Conservation (phyloP, 1,140 invertebrate genomes). For the Eufriesea mexicana region DNA sequence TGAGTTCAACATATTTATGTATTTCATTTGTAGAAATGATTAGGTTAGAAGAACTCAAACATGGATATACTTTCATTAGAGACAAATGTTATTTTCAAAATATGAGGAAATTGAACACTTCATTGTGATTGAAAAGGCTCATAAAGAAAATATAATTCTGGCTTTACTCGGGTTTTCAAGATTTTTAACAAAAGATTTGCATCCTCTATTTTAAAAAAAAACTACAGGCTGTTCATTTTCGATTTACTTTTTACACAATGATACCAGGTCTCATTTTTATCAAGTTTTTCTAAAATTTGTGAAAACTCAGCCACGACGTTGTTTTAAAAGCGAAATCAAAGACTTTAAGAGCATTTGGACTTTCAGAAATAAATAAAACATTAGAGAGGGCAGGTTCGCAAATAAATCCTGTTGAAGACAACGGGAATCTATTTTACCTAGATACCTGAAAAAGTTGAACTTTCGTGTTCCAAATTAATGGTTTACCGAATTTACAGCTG, state of each 20-base stretch:
- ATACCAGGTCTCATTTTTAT: neutral
- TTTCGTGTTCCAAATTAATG: neutral
- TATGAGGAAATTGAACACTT: too few relatives aligned
- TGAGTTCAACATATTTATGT: too few relatives aligned
- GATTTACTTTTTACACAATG: neutral
- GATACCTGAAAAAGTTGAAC: neutral
- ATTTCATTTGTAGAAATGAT: too few relatives aligned
- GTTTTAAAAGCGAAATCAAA: neutral
- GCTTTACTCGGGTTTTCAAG: too few relatives aligned
- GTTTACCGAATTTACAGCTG: neutral
- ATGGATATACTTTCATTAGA: too few relatives aligned
- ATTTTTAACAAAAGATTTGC: neutral
- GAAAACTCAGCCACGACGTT: neutral
- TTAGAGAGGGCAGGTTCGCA: neutral
- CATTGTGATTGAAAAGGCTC: too few relatives aligned
- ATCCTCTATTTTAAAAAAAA: neutral
- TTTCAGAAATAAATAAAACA: neutral
- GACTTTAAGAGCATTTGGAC: neutral
- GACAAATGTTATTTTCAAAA: too few relatives aligned
- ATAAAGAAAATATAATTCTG: too few relatives aligned
- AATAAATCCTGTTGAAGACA: neutral
- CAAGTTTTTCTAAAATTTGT: neutral
- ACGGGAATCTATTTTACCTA: neutral
- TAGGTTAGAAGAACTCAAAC: too few relatives aligned
- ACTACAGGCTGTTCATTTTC: neutral